Conservation (phyloP, 2,797 vertebrate species). For the Etheostoma perlongum region DNA sequence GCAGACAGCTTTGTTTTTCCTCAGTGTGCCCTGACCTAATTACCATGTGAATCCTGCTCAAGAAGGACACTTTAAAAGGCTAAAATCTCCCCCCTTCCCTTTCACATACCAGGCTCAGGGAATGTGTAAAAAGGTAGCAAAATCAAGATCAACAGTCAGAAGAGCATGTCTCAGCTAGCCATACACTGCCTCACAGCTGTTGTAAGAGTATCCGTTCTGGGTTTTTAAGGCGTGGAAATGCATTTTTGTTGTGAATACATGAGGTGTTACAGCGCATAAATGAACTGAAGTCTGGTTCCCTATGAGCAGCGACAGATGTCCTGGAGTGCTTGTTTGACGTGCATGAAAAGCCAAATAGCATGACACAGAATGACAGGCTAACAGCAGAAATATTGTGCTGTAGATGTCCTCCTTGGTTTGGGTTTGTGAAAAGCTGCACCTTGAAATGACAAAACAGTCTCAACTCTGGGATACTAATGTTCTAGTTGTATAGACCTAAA, state of each 20-base stretch:
- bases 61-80: slow-evolving; percentile 66
- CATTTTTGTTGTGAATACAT: slow-evolving; percentile 4
- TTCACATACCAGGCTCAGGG: slow-evolving; percentile 46
- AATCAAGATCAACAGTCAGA: slow-evolving; percentile 44
- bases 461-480: background rate
- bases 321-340: slow-evolving; percentile 21
- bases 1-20: slow-evolving; percentile 63
- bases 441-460: slow-evolving; percentile 26
- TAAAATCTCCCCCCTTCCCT: slow-evolving; percentile 52
- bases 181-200: slow-evolving; percentile 27
- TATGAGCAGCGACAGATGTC: slow-evolving; percentile 38
- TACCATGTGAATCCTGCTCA: slow-evolving; percentile 75
- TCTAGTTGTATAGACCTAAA: background rate
- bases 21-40: slow-evolving; percentile 68
- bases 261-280: slow-evolving; percentile 22
- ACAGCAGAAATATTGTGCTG: slow-evolving; percentile 10
- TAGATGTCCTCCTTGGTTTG: slow-evolving; percentile 16
- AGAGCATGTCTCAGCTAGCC: slow-evolving; percentile 42
- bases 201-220: slow-evolving; percentile 20
- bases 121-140: slow-evolving; percentile 18
- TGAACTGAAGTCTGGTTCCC: slow-evolving; percentile 25
- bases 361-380: slow-evolving; percentile 18
- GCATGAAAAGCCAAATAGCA: slow-evolving; percentile 31
- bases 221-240: slow-evolving; percentile 31
- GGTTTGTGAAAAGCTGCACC: slow-evolving; percentile 10